Percentiles rank a stretch among this genome's conserved stretches.
These are phyloP conservation scores for Heteromormyrus szaboi DNA, from an alignment of 2,797 vertebrate species.

Conservation along the genomic window DNA sequence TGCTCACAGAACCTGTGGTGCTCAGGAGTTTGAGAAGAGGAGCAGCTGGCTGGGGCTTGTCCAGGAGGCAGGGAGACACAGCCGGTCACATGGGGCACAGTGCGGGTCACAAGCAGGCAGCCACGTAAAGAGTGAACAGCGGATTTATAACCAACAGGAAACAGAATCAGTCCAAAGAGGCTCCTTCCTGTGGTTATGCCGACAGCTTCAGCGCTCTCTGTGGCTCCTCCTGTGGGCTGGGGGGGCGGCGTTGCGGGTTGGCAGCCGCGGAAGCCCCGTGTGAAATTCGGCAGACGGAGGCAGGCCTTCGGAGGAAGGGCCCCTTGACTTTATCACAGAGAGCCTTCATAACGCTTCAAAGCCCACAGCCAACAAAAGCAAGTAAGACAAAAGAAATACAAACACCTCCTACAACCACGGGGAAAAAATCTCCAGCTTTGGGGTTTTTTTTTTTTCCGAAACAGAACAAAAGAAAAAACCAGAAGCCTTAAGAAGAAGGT, in stretches of 20 bases:
- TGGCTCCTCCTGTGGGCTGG: neutral
- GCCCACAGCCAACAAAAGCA: neutral
- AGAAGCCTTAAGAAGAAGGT: constrained; percentile 69
- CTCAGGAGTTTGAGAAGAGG: neutral
- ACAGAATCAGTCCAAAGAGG: neutral
- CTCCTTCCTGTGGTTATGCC: neutral
- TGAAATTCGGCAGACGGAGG: neutral
- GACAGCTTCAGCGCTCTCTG: neutral
- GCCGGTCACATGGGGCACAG: neutral
- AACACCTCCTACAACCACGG: neutral
- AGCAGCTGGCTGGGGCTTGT: neutral
- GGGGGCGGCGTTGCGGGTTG: neutral
- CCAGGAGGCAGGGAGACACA: neutral
- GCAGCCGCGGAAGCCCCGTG: neutral
- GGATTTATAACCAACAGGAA: neutral
- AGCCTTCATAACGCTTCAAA: neutral
- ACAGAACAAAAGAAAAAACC: constrained; percentile 42
- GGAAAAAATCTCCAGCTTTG: constrained; percentile 15
- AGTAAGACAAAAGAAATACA: constrained; percentile 19
- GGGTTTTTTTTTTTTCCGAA: neutral
- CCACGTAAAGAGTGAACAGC: neutral
- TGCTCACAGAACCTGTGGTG: neutral
- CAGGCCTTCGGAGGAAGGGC: neutral
- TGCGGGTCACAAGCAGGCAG: neutral
- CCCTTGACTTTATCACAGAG: neutral